Evolutionary conservation across 2,113 vertebrate genomes (phyloP).

Genomic region (Mastomys coucha): DNA sequence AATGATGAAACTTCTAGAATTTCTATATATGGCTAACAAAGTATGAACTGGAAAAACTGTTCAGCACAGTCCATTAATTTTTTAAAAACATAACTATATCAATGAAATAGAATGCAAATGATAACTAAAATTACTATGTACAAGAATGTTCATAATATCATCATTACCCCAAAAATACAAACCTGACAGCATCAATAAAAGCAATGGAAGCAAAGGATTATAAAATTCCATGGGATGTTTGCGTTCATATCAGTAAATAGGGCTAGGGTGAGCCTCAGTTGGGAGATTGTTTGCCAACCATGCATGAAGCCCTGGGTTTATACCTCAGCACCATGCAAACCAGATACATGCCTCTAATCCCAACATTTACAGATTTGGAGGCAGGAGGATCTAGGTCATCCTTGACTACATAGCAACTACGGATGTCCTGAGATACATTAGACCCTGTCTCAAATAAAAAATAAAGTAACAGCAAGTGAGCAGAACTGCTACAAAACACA

Average conservation of each 20-base stretch:
- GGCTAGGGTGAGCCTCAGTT: background rate
- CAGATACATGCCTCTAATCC: background rate
- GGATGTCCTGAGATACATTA: background rate
- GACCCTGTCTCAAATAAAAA: background rate
- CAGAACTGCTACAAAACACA: background rate
- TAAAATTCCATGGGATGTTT: background rate
- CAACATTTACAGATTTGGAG: background rate
- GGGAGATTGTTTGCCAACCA: too few species aligned
- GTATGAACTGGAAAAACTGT: background rate
- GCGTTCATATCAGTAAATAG: background rate
- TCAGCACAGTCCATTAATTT: background rate
- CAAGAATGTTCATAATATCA: background rate
- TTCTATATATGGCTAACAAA: background rate
- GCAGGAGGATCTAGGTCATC: background rate
- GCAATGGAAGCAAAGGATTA: background rate
- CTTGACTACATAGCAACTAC: background rate
- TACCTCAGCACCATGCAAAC: background rate
- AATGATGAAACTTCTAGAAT: background rate
- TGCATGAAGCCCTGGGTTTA: too few species aligned
- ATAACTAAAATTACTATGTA: background rate
- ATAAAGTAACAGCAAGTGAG: background rate
- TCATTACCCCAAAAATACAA: background rate
- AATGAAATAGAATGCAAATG: background rate
- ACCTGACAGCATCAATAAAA: background rate
- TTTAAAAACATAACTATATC: constrained; percentile 32